phyloP scores from a whole-genome alignment of 2,113 vertebrate genomes.

The Euleptes europaea region DNA sequence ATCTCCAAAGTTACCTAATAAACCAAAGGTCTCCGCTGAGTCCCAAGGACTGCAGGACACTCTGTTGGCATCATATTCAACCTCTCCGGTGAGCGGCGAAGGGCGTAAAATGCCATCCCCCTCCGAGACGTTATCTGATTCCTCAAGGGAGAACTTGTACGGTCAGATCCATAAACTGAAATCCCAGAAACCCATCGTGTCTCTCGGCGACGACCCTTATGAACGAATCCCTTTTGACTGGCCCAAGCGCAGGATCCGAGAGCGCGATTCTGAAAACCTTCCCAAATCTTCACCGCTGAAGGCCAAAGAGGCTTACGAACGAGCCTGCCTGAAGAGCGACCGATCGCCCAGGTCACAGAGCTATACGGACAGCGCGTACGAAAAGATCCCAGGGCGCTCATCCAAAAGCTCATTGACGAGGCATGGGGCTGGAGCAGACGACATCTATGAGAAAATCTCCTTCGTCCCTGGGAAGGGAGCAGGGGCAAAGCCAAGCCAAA shows the following conservation, averaged over 20 bases:
- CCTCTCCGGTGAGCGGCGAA: neutral
- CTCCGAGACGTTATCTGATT: neutral
- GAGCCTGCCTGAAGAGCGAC: neutral
- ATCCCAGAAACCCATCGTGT: neutral
- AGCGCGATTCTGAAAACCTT: neutral
- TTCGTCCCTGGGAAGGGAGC: conserved; percentile 30
- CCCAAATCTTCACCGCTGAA: neutral
- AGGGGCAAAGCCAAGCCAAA: conserved; percentile 20
- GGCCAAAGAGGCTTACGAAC: neutral
- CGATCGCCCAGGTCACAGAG: neutral
- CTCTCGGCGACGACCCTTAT: conserved; percentile 24
- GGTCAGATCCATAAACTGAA: neutral
- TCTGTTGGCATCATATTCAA: neutral
- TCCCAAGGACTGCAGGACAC: conserved; percentile 8
- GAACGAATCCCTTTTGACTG: conserved; percentile 62
- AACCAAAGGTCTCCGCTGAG: neutral
- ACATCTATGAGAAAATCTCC: conserved; percentile 43
- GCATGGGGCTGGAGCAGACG: neutral
- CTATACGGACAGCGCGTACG: conserved; percentile 28
- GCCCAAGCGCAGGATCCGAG: neutral
- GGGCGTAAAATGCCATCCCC: neutral
- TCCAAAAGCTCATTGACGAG: neutral
- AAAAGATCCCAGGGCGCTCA: conserved; percentile 14
- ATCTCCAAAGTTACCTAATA: conserved; percentile 59
- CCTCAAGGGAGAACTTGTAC: neutral